Conservation (phyloP, 1,140 invertebrate genomes). For the Bombus soroeensis region DNA sequence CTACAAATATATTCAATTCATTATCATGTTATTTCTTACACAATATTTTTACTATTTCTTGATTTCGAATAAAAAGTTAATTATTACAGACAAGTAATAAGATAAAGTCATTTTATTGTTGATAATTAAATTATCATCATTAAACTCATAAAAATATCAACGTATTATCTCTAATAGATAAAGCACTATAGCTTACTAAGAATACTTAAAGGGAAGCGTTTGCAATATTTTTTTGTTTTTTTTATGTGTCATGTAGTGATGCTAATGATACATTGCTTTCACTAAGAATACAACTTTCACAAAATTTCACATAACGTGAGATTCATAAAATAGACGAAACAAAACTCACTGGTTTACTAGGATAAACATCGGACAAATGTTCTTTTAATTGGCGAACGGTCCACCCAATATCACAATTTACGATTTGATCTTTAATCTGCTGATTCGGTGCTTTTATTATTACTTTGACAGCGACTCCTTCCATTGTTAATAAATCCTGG, state of each 20-base stretch:
- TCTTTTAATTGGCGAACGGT: slow-evolving; percentile 93
- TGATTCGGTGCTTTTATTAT: slow-evolving; percentile 95
- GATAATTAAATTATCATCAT: background rate
- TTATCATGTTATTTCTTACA: background rate
- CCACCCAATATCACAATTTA: slow-evolving; percentile 92
- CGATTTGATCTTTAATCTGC: slow-evolving; percentile 92
- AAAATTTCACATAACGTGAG: slow-evolving; percentile 72
- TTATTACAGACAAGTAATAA: background rate
- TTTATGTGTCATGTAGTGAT: background rate
- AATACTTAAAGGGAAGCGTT: background rate
- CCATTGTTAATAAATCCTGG: slow-evolving; percentile 68
- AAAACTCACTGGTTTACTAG: slow-evolving; percentile 92
- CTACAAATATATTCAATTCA: slow-evolving; percentile 83
- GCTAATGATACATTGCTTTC: slow-evolving; percentile 25
- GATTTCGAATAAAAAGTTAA: background rate
- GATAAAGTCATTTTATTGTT: background rate
- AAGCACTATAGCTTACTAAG: background rate
- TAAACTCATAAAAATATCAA: background rate
- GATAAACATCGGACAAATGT: slow-evolving; percentile 92
- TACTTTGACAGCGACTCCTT: slow-evolving; percentile 85
- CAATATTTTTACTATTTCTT: background rate
- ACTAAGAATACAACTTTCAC: slow-evolving; percentile 84
- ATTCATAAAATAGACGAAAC: slow-evolving; percentile 45
- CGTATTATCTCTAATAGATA: background rate
- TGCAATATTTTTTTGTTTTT: background rate